Base-by-base conservation (phyloP, 1,140 invertebrate species). In the Drosophila lacteicornis region DNA sequence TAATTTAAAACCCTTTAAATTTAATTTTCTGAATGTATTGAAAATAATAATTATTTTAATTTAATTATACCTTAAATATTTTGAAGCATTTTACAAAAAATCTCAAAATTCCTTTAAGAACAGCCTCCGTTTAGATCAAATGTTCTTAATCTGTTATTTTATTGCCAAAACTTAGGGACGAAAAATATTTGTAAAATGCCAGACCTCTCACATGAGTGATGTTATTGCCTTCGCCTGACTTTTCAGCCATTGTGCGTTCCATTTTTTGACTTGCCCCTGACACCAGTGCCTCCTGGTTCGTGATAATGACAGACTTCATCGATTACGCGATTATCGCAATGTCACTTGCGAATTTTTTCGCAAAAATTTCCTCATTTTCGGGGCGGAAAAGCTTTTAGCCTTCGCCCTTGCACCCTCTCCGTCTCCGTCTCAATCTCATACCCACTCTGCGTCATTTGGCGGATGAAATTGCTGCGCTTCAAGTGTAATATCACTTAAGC, bases 401-500 rank as follows among this genome's bases (percentile, higher is more conserved):
- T 40, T 22, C 38, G 74, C 63, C 75, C 45, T 27, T 30, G 15
- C 58, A 51, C 40, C 36, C 30, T 49, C 53, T 57, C 65, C 55
- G 43, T 46, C 57, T 46, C 38, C 3, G 22, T 33, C 62, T 45
- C 25, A 65, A 63, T 22, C 56, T 46, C 47, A 55, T 57, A 65
- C 58, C 62, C 62, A 45, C 62, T 61, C 27, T 67, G 75, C 73
- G 77, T 58, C 77, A 83, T 78, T 88, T 78, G 79, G 70, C 71
- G 84, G 43, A 75, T 80, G 75, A 88, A 88, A 88, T 88, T 85
- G 85, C 80, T 88, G 62, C 69, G 85, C 85, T 84, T 73, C 80
- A 75, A 88, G 85, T 90, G 85, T 88, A 90, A 90, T 90, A 90
- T 90, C 82, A 90, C 85, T 90, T 90, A 90, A 90, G 85, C 85